A percentile compares a stretch with the other conserved stretches of the same genome.
Evolutionary conservation across 2,888 invertebrate genomes (phyloP).

Genomic region (Cotesia congregata): DNA sequence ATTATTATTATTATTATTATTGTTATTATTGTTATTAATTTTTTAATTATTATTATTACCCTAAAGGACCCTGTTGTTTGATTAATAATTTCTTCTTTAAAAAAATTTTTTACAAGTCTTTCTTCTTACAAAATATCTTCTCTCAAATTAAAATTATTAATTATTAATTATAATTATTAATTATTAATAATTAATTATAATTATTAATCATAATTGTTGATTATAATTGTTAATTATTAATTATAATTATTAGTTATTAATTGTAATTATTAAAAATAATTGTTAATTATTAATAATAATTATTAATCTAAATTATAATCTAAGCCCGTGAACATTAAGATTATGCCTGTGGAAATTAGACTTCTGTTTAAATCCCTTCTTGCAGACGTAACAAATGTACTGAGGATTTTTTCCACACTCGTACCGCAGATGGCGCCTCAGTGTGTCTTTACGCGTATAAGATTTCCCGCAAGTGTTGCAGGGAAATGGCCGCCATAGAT

Average conservation of each 20-base stretch:
- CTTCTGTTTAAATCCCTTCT: slow-evolving; percentile 79
- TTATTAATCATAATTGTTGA: slow-evolving; percentile 33
- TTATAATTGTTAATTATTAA: background rate
- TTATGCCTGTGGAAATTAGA: slow-evolving; percentile 64
- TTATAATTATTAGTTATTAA: too few species aligned
- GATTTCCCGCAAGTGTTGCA: slow-evolving; percentile 58
- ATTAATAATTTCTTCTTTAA: slow-evolving; percentile 16
- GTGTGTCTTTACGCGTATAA: slow-evolving; percentile 76
- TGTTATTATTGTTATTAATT: background rate
- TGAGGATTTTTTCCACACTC: slow-evolving; percentile 82
- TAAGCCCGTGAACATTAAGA: slow-evolving; percentile 55
- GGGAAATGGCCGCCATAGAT: slow-evolving; percentile 49
- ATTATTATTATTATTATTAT: background rate
- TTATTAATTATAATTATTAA: background rate
- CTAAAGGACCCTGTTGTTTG: slow-evolving; percentile 21
- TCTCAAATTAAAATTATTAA: background rate
- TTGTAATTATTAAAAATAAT: too few species aligned
- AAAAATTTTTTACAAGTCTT: slow-evolving; percentile 17
- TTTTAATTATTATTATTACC: slow-evolving; percentile 19
- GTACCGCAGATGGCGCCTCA: slow-evolving; percentile 82
- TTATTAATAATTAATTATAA: background rate
- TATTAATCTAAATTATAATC: slow-evolving; percentile 35
- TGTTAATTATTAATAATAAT: too few species aligned
- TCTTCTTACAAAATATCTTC: background rate
- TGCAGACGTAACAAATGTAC: slow-evolving; percentile 80